A percentile compares a stretch with the other conserved stretches of the same genome.
These are phyloP conservation scores for Sinohyriopsis cumingii DNA, from an alignment of 2,888 invertebrate species.

Conservation along the genomic window DNA sequence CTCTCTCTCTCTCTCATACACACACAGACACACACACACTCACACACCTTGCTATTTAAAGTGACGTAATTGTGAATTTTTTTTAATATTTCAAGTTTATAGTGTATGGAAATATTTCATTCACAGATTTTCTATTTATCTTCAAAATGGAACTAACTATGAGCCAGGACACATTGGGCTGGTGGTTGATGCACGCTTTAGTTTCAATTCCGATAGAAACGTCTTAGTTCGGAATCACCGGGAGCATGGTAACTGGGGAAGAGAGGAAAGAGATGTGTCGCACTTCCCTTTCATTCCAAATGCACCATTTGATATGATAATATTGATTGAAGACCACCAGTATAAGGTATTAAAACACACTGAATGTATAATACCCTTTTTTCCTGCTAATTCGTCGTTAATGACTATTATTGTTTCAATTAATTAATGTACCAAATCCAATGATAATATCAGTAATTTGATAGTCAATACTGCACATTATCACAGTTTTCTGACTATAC, in stretches of 20 bases:
- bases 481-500: no score
- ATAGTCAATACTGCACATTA: no score
- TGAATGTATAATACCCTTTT: neutral
- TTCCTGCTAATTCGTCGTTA: no score
- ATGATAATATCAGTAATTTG: no score
- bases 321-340: constrained; percentile 41
- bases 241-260: constrained; percentile 40
- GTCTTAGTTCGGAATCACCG: constrained; percentile 46
- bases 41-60: no score
- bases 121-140: constrained; percentile 28
- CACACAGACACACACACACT: no score
- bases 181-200: constrained; percentile 51
- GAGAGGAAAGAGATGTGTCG: constrained; percentile 42
- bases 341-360: constrained; percentile 67
- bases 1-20: no score
- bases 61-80: no score
- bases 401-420: no score
- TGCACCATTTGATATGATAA: constrained; percentile 52
- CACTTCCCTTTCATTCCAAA: constrained; percentile 55
- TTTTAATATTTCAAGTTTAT: no score
- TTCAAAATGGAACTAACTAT: constrained; percentile 23
- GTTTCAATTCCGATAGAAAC: constrained; percentile 32
- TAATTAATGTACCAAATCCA: no score
- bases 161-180: constrained; percentile 35
- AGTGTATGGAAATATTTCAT: no score